A percentile compares a stretch with the other conserved stretches of the same genome.
Conservation (phyloP, 1,140 invertebrate genomes). For the Drosophila ironensis region DNA sequence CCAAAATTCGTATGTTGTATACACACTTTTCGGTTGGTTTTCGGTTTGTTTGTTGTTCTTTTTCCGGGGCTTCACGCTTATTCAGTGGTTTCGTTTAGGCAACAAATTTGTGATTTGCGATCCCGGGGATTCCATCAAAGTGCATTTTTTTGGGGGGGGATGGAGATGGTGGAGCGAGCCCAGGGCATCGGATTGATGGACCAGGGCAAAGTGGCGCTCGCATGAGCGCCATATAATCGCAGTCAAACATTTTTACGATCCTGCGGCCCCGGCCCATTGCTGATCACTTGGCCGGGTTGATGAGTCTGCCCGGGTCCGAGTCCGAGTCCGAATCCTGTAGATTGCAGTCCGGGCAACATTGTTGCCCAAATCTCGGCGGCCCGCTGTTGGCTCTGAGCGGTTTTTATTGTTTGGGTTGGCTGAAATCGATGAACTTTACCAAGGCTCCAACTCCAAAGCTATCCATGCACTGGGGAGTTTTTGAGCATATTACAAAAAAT, state of each 20-base stretch:
- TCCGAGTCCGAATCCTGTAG: constrained; percentile 22
- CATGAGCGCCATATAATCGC: constrained; percentile 77
- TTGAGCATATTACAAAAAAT: too few species aligned
- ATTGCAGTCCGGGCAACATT: constrained; percentile 50
- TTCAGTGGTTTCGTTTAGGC: constrained; percentile 37
- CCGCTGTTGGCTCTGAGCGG: constrained; percentile 59
- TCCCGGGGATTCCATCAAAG: constrained; percentile 13
- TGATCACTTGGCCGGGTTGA: constrained; percentile 37
- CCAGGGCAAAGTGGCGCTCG: constrained; percentile 69
- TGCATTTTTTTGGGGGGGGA: neutral
- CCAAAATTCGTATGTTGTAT: neutral
- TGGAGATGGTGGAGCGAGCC: neutral
- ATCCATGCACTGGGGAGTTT: too few species aligned
- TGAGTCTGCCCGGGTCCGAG: too few species aligned
- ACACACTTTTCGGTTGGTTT: neutral
- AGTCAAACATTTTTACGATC: constrained; percentile 78
- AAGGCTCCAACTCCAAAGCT: constrained; percentile 8
- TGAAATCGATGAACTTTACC: constrained; percentile 76
- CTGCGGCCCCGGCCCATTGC: constrained; percentile 5
- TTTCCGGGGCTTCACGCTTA: neutral
- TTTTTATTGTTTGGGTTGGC: constrained; percentile 70
- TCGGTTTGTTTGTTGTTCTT: neutral
- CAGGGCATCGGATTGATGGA: neutral
- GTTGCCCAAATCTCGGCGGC: constrained; percentile 55
- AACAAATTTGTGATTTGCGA: neutral